phyloP scores from a whole-genome alignment of 2,113 vertebrate genomes.

The Triplophysa rosa region DNA sequence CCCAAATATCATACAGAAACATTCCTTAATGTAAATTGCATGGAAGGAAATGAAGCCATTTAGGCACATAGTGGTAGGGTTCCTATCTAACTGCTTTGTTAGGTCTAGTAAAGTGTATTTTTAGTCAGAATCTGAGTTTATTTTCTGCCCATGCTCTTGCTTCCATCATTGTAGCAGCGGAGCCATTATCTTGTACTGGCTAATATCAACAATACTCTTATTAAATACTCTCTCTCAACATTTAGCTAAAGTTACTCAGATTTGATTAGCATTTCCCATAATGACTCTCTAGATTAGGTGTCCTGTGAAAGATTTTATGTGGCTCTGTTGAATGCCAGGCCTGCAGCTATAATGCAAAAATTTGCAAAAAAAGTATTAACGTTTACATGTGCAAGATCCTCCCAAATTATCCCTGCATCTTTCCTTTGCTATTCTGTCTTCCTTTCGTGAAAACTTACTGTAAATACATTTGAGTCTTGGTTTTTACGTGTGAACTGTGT shows the following conservation, averaged over 20 bases:
- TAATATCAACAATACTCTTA: not conserved
- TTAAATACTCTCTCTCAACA: not conserved
- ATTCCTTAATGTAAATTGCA: conserved; percentile 49
- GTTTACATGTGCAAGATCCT: conserved; percentile 32
- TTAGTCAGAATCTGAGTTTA: not conserved
- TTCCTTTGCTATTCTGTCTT: conserved; percentile 67
- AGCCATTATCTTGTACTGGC: conserved; percentile 2
- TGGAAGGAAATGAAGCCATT: conserved; percentile 52
- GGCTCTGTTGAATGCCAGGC: conserved; percentile 30
- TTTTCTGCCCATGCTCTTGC: conserved; percentile 16
- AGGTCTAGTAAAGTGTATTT: conserved; percentile 12
- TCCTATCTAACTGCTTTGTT: conserved; percentile 23
- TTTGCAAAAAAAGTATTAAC: conserved; percentile 18
- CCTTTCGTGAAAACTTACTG: conserved; percentile 67
- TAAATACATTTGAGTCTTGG: conserved; percentile 69
- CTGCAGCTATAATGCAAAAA: conserved; percentile 31
- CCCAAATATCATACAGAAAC: conserved; percentile 45
- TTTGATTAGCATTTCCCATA: conserved; percentile 9
- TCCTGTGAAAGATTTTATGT: conserved; percentile 35
- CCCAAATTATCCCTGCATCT: conserved; percentile 30
- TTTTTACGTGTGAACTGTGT: conserved; percentile 68
- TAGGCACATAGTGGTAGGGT: conserved; percentile 47
- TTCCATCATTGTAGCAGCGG: conserved; percentile 22
- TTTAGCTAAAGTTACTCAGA: not conserved
- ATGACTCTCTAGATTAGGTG: conserved; percentile 29